Evolutionary conservation across 2,113 vertebrate genomes (phyloP).

Genomic region (Nothobranchius furzeri): DNA sequence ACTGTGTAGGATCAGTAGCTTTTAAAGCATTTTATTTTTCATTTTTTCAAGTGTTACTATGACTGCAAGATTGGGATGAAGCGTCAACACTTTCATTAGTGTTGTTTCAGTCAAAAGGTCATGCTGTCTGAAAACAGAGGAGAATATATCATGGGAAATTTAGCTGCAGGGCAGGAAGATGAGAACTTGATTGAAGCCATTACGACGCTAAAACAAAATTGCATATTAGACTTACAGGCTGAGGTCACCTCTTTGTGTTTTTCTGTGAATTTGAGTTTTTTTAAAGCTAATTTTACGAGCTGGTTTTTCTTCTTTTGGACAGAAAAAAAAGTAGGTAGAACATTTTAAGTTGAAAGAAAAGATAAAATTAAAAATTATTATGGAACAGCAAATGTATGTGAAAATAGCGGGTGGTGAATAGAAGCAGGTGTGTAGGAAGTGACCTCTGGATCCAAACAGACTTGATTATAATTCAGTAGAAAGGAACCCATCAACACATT

Average conservation of each 20-base stretch:
- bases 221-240: not conserved
- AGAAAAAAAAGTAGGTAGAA: not conserved
- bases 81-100: constrained; percentile 8
- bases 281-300: not conserved
- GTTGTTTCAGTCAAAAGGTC: constrained; percentile 2
- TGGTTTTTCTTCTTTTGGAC: not conserved
- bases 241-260: not conserved
- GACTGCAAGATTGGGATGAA: constrained; percentile 7
- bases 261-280: too few species aligned
- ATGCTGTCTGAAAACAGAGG: not conserved
- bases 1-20: not conserved
- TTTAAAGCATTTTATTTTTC: not conserved
- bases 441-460: too few species aligned
- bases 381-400: not conserved
- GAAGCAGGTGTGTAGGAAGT: too few species aligned
- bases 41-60: constrained; percentile 8
- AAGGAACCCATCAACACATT: too few species aligned
- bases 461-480: too few species aligned
- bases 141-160: constrained; percentile 3
- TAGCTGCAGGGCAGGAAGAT: not conserved
- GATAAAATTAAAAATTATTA: not conserved
- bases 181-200: constrained; percentile 13
- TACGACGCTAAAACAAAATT: not conserved
- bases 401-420: not conserved
- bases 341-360: not conserved